These are phyloP conservation scores for Tenthredo livida DNA, from an alignment of 2,888 invertebrate species.

Conservation along the genomic window DNA sequence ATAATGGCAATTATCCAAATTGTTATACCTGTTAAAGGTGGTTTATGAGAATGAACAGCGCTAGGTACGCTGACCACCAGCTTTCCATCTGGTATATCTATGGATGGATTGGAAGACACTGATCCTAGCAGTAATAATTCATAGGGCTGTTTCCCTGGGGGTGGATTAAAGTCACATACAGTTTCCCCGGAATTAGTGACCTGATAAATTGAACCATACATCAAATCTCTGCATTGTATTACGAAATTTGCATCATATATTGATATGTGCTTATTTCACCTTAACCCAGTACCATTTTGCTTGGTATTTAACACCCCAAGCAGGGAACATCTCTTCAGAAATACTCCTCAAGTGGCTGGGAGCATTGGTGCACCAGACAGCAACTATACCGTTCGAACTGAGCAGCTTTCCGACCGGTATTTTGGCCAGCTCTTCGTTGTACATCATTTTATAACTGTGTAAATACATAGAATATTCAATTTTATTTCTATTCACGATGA, in stretches of 20 bases:
- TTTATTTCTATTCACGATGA: too few relatives aligned
- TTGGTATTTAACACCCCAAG: slow-evolving; percentile 87
- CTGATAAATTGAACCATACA: slow-evolving; percentile 70
- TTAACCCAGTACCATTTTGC: slow-evolving; percentile 95
- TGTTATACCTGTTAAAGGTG: slow-evolving; percentile 86
- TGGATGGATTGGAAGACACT: slow-evolving; percentile 71
- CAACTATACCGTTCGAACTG: slow-evolving; percentile 84
- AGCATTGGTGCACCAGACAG: slow-evolving; percentile 96
- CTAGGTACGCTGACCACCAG: slow-evolving; percentile 92
- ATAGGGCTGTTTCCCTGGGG: slow-evolving; percentile 91
- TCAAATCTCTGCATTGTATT: background rate
- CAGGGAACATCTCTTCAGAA: slow-evolving; percentile 86
- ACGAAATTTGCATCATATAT: slow-evolving; percentile 12
- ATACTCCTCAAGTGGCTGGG: slow-evolving; percentile 85
- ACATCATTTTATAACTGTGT: slow-evolving; percentile 88
- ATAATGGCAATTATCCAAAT: slow-evolving; percentile 11
- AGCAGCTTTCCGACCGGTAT: slow-evolving; percentile 86
- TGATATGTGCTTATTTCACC: slow-evolving; percentile 75
- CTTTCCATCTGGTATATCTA: slow-evolving; percentile 78
- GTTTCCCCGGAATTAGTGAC: slow-evolving; percentile 85
- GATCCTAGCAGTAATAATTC: slow-evolving; percentile 88
- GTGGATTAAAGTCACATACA: slow-evolving; percentile 84
- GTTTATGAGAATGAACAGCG: slow-evolving; percentile 97
- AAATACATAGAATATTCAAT: background rate
- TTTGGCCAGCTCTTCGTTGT: slow-evolving; percentile 85